phyloP scores from a whole-genome alignment of 2,113 vertebrate genomes.

The Rhinolophus ferrumequinum region DNA sequence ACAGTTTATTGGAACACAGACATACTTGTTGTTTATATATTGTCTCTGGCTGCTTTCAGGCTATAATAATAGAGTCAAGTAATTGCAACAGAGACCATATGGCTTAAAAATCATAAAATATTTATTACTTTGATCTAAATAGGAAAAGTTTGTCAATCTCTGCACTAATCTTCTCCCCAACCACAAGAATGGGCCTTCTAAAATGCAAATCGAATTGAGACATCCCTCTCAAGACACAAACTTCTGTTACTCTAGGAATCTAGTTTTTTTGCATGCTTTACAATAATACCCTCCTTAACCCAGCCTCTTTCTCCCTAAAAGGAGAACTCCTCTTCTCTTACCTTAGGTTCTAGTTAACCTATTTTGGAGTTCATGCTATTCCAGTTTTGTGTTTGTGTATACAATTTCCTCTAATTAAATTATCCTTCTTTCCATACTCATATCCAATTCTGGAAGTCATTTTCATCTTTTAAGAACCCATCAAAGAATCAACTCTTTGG shows the following conservation, averaged over 20 bases:
- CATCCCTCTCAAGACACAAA: neutral
- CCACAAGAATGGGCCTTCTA: neutral
- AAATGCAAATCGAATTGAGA: neutral
- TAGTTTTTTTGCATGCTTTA: neutral
- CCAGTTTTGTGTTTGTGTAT: neutral
- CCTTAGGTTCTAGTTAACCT: neutral
- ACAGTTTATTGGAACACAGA: neutral
- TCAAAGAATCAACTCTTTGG: neutral
- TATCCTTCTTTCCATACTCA: neutral
- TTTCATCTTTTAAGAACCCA: neutral
- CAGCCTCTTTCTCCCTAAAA: neutral
- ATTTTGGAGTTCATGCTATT: neutral
- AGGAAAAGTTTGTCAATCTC: neutral
- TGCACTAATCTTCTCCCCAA: neutral
- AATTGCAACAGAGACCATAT: neutral
- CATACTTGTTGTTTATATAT: neutral
- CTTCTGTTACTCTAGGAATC: neutral
- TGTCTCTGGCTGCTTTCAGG: neutral
- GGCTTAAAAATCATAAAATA: neutral
- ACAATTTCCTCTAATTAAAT: neutral
- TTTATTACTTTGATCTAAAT: neutral
- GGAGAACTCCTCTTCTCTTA: neutral
- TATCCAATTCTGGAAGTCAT: conserved; percentile 5
- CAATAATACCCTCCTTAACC: neutral
- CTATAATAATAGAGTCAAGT: neutral